Conservation (phyloP, 2,888 invertebrate genomes). For the Flabesymbios commensalis region DNA sequence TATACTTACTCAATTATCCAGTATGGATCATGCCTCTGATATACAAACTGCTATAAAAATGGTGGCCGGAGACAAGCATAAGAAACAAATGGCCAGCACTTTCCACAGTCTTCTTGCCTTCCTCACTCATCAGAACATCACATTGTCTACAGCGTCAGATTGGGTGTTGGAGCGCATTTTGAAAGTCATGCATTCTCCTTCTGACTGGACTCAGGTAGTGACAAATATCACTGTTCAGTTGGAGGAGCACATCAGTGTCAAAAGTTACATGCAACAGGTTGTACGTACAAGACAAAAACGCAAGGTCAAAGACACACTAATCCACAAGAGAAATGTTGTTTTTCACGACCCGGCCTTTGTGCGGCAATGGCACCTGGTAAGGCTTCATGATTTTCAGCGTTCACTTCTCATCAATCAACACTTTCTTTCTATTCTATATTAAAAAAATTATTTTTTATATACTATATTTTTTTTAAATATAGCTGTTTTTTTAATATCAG, state of each 20-base stretch:
- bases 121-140: not conserved
- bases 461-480: slow-evolving; percentile 3
- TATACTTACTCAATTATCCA: not conserved
- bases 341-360: slow-evolving; percentile 32
- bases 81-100: no score
- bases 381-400: slow-evolving; percentile 8
- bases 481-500: not conserved
- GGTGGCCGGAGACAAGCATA: no score
- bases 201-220: no score
- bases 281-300: slow-evolving; percentile 4
- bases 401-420: not conserved
- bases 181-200: not conserved
- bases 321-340: no score
- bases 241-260: slow-evolving; percentile 4
- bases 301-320: not conserved
- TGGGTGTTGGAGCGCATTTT: not conserved
- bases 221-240: not conserved
- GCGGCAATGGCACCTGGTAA: slow-evolving; percentile 58
- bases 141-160: not conserved
- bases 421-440: not conserved
- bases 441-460: not conserved
- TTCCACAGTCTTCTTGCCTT: no score
- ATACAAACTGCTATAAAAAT: no score
- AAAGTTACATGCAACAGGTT: slow-evolving; percentile 17
- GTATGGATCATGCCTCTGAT: no score